Base-by-base conservation (phyloP, 2,888 invertebrate species). In the Oxycera nigricornis region DNA sequence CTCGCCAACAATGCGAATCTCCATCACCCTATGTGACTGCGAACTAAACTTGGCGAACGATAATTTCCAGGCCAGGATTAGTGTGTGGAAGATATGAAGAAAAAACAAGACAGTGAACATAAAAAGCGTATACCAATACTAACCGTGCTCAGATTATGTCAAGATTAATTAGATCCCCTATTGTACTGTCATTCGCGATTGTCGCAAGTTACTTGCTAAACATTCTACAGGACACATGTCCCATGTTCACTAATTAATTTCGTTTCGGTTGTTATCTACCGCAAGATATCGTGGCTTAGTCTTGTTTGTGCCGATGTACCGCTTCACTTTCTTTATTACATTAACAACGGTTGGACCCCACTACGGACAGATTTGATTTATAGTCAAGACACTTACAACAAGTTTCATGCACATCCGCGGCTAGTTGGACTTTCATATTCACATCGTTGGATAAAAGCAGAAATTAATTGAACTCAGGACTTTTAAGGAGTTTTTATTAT, bases 91-190 rank as follows among this genome's bases (percentile, higher is more conserved):
- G 55, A 52, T 55, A 22, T 20, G n/a, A n/a, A n/a, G n/a, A n/a
- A 35, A 72, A 41, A 72, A 22, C 46, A 11, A 59, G 41, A 55
- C 57, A 41, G 28, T n/a, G 39, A 57, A 26, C 52, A 61, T 31
- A 68, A 73, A 57, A 61, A 28, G 55, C 39, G 65, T 39, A 65
- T 70, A 52, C 70, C n/a, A n/a, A n/a, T n/a, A 70, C 70, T 70
- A 82, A 82, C 62, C 50, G 81, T 82, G 83, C 82, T 82, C 82
- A 83, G 82, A 83, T 83, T 83, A 83, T 83, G 83, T 83, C 83
- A 82, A 83, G 83, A 83, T 83, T 83, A 83, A 83, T 83, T 83
- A 83, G 82, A 82, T 82, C 82, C 82, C 79, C 83, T 81, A 83
- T 83, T 83, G 83, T 83, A 81, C 81, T 83, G 83, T 83, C 83